Evolutionary conservation across 2,888 invertebrate genomes (phyloP), one percentile per base, ranked within the genome.

Genomic region (Congeria kusceri): DNA sequence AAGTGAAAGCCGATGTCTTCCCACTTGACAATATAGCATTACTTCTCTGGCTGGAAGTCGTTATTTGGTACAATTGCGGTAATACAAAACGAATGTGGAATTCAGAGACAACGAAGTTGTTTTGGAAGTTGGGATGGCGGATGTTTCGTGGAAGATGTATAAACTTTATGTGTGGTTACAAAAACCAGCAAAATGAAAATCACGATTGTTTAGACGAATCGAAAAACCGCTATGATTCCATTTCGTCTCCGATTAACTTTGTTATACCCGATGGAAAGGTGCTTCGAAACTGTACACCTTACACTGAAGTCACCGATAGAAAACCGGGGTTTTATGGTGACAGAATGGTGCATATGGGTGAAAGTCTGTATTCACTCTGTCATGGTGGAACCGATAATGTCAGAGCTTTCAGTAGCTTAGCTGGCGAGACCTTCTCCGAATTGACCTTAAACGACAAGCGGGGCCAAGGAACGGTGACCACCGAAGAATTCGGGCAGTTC

Each of bases 101-200:
- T 47, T 49, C 20, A 0, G 62, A 70, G 7, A 39, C 56, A 57
- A 66, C 74, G 15, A 73, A 81, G 63, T 28, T 57, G 7, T 77
- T 77, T 25, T 81, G 80, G 77, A 77, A 77, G 39, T n/a, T 81
- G 20, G 80, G 80, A 0, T 81, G 53, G 63, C 23, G 64, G 13
- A n/a, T 74, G 15, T 81, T 81, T 44, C 67, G 74, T 13, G 80
- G 77, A 4, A 61, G 63, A 27, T 64, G 47, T 29, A 28, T 49
- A n/a, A 53, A 64, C 49, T 64, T 64, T 28, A 73, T 73, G 77
- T 27, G 53, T 23, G 72, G 77, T 15, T 77, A 57, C 59, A 77
- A 77, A 59, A 77, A 64, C 28, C 23, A 39, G 25, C 53, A 53
- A 53, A 25, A 18, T 20, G 53, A 53, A 53, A 53, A 53, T 9